Conservation (phyloP, 1,140 invertebrate genomes). For the Scaptomyza hsui region DNA sequence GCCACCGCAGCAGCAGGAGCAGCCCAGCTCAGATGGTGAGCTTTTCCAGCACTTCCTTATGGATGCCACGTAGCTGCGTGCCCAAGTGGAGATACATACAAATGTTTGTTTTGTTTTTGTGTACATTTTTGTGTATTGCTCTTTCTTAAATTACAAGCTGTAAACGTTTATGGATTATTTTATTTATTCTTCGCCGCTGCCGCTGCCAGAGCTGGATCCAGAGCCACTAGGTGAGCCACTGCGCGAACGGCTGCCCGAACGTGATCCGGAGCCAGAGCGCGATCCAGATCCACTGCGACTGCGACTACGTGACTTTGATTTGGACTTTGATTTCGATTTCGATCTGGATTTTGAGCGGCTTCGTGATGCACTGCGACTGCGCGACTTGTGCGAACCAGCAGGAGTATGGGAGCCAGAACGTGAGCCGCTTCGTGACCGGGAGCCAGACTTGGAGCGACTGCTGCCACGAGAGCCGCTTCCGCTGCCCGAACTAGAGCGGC, state of each 20-base stretch:
- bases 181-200: constrained; percentile 64
- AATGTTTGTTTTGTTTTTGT: constrained; percentile 9
- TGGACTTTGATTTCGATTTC: constrained; percentile 55
- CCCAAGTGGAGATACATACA: background rate
- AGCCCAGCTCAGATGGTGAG: constrained; percentile 61
- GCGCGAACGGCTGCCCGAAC: constrained; percentile 78
- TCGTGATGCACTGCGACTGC: constrained; percentile 69
- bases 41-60: constrained; percentile 65
- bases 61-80: constrained; percentile 57
- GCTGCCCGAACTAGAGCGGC: constrained; percentile 78
- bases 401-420: constrained; percentile 50
- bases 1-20: constrained; percentile 49
- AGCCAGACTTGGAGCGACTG: constrained; percentile 74
- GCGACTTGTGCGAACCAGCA: constrained; percentile 58
- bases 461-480: constrained; percentile 69
- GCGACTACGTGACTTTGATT: constrained; percentile 62
- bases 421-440: constrained; percentile 81
- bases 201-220: constrained; percentile 72
- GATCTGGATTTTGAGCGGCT: constrained; percentile 56
- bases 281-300: constrained; percentile 56
- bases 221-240: constrained; percentile 70
- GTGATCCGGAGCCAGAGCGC: constrained; percentile 67
- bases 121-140: constrained; percentile 31
- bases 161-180: constrained; percentile 13
- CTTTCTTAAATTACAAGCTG: constrained; percentile 16